phyloP scores from a whole-genome alignment of 1,140 invertebrate genomes.

The Meloidogyne chitwoodi region DNA sequence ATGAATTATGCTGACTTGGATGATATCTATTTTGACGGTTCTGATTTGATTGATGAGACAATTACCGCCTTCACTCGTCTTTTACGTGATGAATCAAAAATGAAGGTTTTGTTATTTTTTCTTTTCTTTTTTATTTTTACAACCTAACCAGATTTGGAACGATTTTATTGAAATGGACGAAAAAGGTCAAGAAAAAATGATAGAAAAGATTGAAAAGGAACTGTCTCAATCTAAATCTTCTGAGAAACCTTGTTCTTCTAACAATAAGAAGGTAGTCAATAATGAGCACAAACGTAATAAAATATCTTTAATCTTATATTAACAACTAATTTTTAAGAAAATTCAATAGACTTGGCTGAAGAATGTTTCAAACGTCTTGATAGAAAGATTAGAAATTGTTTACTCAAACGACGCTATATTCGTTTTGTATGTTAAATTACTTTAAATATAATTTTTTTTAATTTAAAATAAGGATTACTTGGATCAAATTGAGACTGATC shows the following conservation, averaged over 20 bases:
- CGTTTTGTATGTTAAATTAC: constrained; percentile 6
- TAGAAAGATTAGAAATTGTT: constrained; percentile 21
- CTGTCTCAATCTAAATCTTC: constrained; percentile 7
- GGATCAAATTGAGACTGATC: constrained; percentile 34
- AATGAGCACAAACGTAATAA: constrained; percentile 8
- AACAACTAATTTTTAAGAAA: constrained; percentile 34
- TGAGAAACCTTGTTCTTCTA: constrained; percentile 5
- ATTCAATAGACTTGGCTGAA: constrained; percentile 44
- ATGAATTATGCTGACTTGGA: constrained; percentile 45
- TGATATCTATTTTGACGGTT: constrained; percentile 53
- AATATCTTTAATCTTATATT: neutral
- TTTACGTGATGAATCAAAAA: constrained; percentile 48
- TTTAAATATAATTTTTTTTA: neutral
- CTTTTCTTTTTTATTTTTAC: too few species aligned
- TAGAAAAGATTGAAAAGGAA: constrained; percentile 28
- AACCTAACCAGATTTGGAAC: constrained; percentile 57
- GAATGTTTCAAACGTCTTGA: constrained; percentile 52
- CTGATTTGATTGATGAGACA: constrained; percentile 46
- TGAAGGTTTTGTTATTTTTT: constrained; percentile 41
- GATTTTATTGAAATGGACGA: constrained; percentile 55
- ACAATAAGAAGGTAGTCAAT: neutral
- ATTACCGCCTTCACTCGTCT: constrained; percentile 53
- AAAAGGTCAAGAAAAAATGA: constrained; percentile 28
- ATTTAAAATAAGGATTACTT: constrained; percentile 43
- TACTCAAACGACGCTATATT: constrained; percentile 35